These are phyloP conservation scores for Limnephilus auricula DNA, from an alignment of 2,888 invertebrate species.

Conservation along the genomic window DNA sequence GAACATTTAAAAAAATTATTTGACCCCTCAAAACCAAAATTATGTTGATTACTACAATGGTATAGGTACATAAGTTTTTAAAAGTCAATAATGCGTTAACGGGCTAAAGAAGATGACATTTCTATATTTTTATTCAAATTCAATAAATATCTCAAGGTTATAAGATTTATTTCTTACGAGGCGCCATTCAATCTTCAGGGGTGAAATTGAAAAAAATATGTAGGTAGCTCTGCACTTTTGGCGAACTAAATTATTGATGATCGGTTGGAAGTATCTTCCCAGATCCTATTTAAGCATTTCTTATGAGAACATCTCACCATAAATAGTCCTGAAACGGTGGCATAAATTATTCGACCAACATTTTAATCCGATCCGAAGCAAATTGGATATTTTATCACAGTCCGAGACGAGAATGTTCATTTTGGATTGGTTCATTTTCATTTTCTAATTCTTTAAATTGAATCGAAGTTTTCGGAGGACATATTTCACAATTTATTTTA, in stretches of 20 bases:
- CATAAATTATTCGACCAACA: slow-evolving; percentile 9
- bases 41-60: no score
- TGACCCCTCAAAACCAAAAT: no score
- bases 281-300: slow-evolving; percentile 3
- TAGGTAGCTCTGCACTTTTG: slow-evolving; percentile 35
- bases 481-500: not conserved
- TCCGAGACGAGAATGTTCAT: not conserved
- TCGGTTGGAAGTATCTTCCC: not conserved
- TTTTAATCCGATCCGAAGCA: slow-evolving; percentile 23
- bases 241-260: slow-evolving; percentile 39
- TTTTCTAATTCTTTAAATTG: not conserved
- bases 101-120: no score
- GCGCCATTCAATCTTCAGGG: not conserved
- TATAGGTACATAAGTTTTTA: no score
- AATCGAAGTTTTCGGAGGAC: not conserved
- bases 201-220: slow-evolving; percentile 42
- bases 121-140: not conserved
- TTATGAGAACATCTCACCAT: not conserved
- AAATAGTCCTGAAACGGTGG: slow-evolving; percentile 13
- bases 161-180: not conserved
- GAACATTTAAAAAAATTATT: no score
- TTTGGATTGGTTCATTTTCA: not conserved
- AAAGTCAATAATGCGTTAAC: no score
- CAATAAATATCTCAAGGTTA: not conserved
- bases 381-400: slow-evolving; percentile 35